Evolutionary conservation across 2,888 invertebrate genomes (phyloP).

Genomic region (Trissonchulus latispiculum): DNA sequence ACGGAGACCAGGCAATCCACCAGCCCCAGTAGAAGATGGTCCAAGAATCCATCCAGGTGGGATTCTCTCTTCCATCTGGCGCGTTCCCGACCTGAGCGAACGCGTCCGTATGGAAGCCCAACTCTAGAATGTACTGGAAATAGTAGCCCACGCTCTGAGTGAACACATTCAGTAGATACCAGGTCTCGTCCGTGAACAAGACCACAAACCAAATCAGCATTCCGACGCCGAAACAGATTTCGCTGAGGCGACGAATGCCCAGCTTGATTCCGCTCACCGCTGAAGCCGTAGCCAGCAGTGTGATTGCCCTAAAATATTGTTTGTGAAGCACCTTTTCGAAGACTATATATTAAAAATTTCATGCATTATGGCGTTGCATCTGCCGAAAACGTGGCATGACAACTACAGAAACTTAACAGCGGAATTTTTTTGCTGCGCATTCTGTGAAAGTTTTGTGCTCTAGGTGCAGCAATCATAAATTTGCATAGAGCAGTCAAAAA

Average conservation of each 20-base stretch:
- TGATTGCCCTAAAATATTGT: slow-evolving; percentile 22
- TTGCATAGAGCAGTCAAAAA: too few species aligned
- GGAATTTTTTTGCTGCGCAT: too few species aligned
- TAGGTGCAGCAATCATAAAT: too few species aligned
- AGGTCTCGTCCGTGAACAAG: slow-evolving; percentile 22
- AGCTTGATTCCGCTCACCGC: slow-evolving; percentile 24
- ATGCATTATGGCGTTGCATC: too few species aligned
- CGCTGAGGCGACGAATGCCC: slow-evolving; percentile 24
- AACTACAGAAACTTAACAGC: too few species aligned
- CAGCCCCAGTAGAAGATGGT: slow-evolving; percentile 28
- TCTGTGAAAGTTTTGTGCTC: too few species aligned
- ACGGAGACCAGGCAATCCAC: slow-evolving; percentile 28
- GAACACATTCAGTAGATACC: slow-evolving; percentile 25
- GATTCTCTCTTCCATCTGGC: slow-evolving; percentile 19
- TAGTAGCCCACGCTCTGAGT: slow-evolving; percentile 25
- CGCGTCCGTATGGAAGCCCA: slow-evolving; percentile 18
- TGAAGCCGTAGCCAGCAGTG: slow-evolving; percentile 24
- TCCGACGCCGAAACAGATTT: slow-evolving; percentile 23
- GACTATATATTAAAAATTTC: too few species aligned
- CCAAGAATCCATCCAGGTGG: slow-evolving; percentile 23
- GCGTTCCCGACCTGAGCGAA: slow-evolving; percentile 19
- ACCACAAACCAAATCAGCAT: slow-evolving; percentile 24
- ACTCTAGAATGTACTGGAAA: slow-evolving; percentile 19
- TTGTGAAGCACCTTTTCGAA: too few species aligned
- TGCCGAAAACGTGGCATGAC: too few species aligned